Evolutionary conservation across 2,797 vertebrate genomes (phyloP).

Genomic region (Yasuhikotakia modesta): DNA sequence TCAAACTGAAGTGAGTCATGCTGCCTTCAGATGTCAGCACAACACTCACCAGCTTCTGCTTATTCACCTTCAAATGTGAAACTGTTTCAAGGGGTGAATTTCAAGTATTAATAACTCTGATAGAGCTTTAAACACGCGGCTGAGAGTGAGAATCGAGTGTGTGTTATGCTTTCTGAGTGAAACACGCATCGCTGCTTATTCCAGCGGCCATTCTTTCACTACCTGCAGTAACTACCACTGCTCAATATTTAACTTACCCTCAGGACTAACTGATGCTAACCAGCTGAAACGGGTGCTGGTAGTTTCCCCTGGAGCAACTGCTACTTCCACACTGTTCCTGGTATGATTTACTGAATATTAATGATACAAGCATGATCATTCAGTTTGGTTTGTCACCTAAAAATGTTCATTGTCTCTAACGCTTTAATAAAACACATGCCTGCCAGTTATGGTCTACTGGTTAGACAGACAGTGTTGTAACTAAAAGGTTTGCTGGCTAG

Average conservation of each 20-base stretch:
- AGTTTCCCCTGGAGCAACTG: constrained; percentile 36
- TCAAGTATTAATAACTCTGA: constrained; percentile 16
- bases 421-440: no score
- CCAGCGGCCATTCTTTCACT: constrained; percentile 68
- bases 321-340: no score
- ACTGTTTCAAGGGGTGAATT: not conserved
- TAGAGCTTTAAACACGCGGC: not conserved
- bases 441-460: no score
- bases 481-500: no score
- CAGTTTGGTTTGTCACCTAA: no score
- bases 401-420: no score
- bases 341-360: no score
- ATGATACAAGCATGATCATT: no score
- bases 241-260: constrained; percentile 53
- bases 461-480: no score
- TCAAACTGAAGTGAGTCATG: constrained; percentile 16
- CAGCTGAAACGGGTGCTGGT: constrained; percentile 53
- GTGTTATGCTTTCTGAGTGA: constrained; percentile 17
- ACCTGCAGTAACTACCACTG: constrained; percentile 49
- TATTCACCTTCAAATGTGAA: not conserved
- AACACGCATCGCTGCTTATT: constrained; percentile 17
- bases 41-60: constrained; percentile 14
- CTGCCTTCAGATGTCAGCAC: constrained; percentile 17
- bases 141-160: not conserved
- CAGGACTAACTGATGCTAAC: constrained; percentile 50